These are phyloP conservation scores for Rhodeus uyekii DNA, from an alignment of 2,797 vertebrate genomes.

Conservation along the genomic window DNA sequence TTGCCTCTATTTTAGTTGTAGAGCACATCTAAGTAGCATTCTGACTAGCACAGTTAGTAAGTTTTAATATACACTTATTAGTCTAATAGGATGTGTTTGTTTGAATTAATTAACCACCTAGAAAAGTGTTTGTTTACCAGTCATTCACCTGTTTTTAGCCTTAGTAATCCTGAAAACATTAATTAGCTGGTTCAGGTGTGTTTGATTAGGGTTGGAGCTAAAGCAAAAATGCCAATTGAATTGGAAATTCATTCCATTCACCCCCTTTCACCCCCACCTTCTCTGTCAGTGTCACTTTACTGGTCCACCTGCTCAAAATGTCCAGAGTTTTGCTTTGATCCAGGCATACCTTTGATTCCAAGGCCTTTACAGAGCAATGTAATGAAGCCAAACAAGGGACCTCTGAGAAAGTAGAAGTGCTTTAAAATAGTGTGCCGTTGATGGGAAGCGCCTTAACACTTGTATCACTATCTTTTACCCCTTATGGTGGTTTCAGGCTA, in stretches of 20 bases:
- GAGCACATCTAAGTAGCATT: not conserved
- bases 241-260: not conserved
- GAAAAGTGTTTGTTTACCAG: not conserved
- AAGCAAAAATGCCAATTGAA: too few relatives aligned
- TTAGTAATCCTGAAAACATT: too few relatives aligned
- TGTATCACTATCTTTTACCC: not conserved
- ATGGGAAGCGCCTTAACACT: constrained; percentile 19
- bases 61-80: not conserved
- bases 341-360: constrained; percentile 48
- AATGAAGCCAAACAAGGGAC: constrained; percentile 12
- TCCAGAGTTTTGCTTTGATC: constrained; percentile 53
- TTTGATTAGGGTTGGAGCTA: too few relatives aligned
- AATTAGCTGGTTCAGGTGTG: too few relatives aligned
- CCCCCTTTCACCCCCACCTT: not conserved
- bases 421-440: constrained; percentile 33
- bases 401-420: not conserved
- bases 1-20: not conserved
- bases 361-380: constrained; percentile 16
- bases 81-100: not conserved
- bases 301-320: constrained; percentile 13
- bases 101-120: not conserved
- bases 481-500: not conserved
- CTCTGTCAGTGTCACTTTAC: constrained; percentile 40
- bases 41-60: not conserved
- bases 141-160: not conserved